Evolutionary conservation across 2,888 invertebrate genomes (phyloP).

Genomic region (Cerceris ruficornis): DNA sequence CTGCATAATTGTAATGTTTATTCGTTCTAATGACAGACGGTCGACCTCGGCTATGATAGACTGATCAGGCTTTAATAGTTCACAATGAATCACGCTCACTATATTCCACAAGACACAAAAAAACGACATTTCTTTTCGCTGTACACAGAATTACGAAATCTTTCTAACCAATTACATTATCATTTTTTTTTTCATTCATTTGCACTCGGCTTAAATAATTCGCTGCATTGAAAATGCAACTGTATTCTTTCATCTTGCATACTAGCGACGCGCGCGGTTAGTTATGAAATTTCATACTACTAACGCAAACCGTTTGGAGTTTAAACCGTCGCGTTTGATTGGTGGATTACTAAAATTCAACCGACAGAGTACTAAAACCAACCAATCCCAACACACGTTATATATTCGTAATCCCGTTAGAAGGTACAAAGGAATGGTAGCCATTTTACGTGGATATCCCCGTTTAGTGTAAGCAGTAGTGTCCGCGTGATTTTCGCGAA

Average conservation of each 20-base stretch:
- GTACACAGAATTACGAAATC: neutral
- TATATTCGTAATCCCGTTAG: conserved; percentile 55
- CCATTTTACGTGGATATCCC: conserved; percentile 72
- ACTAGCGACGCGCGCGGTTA: conserved; percentile 38
- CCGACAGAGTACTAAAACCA: conserved; percentile 27
- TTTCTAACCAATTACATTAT: neutral
- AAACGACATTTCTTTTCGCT: neutral
- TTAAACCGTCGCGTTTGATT: conserved; percentile 37
- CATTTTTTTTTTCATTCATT: too few relatives aligned
- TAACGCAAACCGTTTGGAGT: conserved; percentile 17
- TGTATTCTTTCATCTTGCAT: conserved; percentile 19
- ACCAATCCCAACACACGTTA: conserved; percentile 59
- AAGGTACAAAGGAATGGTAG: conserved; percentile 64
- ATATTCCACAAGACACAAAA: too few relatives aligned
- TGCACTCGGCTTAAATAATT: conserved; percentile 14
- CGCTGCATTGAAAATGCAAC: conserved; percentile 29
- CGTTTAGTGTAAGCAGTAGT: conserved; percentile 68
- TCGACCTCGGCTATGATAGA: too few relatives aligned
- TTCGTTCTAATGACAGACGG: too few relatives aligned
- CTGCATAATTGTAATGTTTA: too few relatives aligned
- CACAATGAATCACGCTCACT: too few relatives aligned
- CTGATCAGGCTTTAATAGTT: too few relatives aligned
- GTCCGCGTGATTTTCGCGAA: conserved; percentile 67
- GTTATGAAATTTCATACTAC: conserved; percentile 17
- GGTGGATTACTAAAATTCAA: conserved; percentile 31